Base-by-base conservation (phyloP, 2,888 invertebrate species). In the Dinocampus coccinellae region DNA sequence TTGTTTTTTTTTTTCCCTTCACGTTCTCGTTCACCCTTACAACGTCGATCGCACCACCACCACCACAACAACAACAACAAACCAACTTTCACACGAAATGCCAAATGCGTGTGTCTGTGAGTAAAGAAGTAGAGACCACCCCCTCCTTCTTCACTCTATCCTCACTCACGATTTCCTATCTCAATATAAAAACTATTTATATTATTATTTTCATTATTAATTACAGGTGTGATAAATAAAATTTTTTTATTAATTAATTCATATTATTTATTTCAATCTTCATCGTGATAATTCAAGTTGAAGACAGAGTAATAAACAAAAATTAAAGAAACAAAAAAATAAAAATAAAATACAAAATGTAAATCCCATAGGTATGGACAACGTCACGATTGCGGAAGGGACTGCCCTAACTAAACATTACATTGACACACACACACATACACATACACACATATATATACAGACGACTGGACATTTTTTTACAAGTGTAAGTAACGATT, bases 11-110 rank as follows among this genome's bases (percentile, higher is more conserved):
- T n/a, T 42, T n/a, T 16, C n/a, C n/a, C 3, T n/a, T 39, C 6
- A 3, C n/a, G 3, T 0, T n/a, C n/a, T 1, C n/a, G 64, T 55
- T 58, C 61, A 39, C 60, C 69, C 53, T 60, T 69, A 62, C 69
- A 67, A 55, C 16, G 16, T 47, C 20, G 20, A 16, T 47, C 47
- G 16, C 4, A n/a, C 16, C 47, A 7, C 16, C 16, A 16, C n/a
- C n/a, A n/a, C n/a, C n/a, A n/a, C n/a, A n/a, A n/a, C n/a, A n/a
- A n/a, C n/a, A n/a, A n/a, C n/a, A n/a, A n/a, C n/a, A n/a, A n/a
- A n/a, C n/a, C 16, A 47, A 47, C 16, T 29, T 29, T 29, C 29
- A 29, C 29, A 29, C 29, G 29, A 7, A 7, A 7, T 29, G 29
- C 7, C 29, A 29, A 4, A 7, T 29, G 29, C 7, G 29, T 29